Percentiles rank a stretch among this genome's conserved stretches.
These are phyloP conservation scores for Orius insidiosus DNA, from an alignment of 1,140 invertebrate genomes.

Conservation along the genomic window DNA sequence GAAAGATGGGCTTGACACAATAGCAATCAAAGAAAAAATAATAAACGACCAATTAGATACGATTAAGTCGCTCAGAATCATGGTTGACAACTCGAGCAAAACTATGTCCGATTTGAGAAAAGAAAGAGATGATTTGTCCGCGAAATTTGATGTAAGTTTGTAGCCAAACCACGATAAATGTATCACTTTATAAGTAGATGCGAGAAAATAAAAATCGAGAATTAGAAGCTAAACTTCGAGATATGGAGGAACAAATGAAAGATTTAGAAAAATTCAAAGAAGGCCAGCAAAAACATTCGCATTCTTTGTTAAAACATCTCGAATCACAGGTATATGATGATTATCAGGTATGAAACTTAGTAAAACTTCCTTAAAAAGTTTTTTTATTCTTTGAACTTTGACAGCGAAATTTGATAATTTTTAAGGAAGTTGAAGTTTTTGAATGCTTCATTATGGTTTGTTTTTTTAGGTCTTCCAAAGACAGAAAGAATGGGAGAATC, in stretches of 20 bases:
- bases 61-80: conserved; percentile 6
- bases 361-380: no score
- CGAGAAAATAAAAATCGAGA: no score
- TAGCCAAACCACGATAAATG: no score
- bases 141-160: conserved; percentile 1
- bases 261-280: neutral
- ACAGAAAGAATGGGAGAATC: conserved; percentile 9
- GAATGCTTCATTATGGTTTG: no score
- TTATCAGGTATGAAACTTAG: no score
- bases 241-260: no score
- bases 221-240: no score
- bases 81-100: conserved; percentile 3
- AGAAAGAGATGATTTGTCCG: neutral
- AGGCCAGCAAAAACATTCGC: neutral
- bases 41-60: conserved; percentile 9
- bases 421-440: no score
- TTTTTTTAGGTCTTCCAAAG: neutral
- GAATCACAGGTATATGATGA: neutral
- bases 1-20: neutral
- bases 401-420: no score
- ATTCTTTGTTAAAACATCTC: neutral
- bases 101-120: conserved; percentile 3
- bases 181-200: no score
- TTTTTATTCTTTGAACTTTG: no score
- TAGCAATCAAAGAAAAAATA: conserved; percentile 11